These are phyloP conservation scores for Nasonia longicornis DNA, from an alignment of 1,140 invertebrate species.

Conservation along the genomic window DNA sequence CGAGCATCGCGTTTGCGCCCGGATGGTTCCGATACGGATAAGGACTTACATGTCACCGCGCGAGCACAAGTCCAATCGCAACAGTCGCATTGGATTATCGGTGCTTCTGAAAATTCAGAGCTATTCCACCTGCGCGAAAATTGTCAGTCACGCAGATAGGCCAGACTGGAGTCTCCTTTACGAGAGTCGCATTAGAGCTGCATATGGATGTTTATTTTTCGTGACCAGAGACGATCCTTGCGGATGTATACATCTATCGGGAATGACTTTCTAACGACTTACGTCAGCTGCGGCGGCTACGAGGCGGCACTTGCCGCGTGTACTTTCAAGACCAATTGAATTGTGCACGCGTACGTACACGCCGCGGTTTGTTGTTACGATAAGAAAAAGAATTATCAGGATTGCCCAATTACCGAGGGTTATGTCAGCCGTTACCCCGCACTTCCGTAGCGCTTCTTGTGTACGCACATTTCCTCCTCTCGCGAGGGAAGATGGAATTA, in stretches of 20 bases:
- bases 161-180: too few relatives aligned
- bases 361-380: not conserved
- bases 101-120: too few relatives aligned
- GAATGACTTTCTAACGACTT: constrained; percentile 36
- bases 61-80: too few relatives aligned
- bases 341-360: not conserved
- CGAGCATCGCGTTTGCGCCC: not conserved
- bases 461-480: not conserved
- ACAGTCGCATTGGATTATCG: too few relatives aligned
- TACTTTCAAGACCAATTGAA: constrained; percentile 37
- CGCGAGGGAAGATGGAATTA: not conserved
- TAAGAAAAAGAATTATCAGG: constrained; percentile 28
- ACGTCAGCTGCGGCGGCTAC: not conserved
- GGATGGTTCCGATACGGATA: not conserved
- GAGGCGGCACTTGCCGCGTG: not conserved
- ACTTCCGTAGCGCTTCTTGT: not conserved
- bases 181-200: too few relatives aligned
- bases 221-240: not conserved
- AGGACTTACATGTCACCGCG: too few relatives aligned
- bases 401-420: constrained; percentile 29
- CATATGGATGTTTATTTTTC: not conserved
- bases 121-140: too few relatives aligned
- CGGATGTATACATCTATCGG: not conserved
- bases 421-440: constrained; percentile 36
- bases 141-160: too few relatives aligned